Evolutionary conservation across 2,113 vertebrate genomes (phyloP), one percentile per base, ranked within the genome.

Genomic region (Ammodytes marinus): DNA sequence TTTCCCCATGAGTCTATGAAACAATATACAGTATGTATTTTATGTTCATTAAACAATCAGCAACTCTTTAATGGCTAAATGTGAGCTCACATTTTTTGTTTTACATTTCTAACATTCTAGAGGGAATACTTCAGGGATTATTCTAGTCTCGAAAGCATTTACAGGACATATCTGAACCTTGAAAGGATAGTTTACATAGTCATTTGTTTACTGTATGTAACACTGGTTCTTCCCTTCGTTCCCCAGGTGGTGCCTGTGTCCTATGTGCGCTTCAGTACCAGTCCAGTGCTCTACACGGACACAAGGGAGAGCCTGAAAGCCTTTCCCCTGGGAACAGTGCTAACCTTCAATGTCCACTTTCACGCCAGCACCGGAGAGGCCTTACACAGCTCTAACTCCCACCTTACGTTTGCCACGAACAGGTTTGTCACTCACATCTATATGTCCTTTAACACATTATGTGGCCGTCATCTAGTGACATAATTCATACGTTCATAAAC

Each of bases 221-320:
- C 61, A 60, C 17, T 58, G 47, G 12, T 68, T 60, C 46, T 54
- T 52, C 13, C 10, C 12, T 58, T 59, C 3, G 6, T 80, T 86
- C 58, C 54, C 76, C 68, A 99, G 98, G 98, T 99, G 63, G 93
- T 95, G n/a, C 97, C 97, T 8, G 94, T 99, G 66, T 97, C 97
- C 0, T 99, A 99, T 66, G 85, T 99, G 54, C 95, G 96, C 78
- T 91, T 98, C 80, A 97, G 96, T 69, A 96, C 95, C 88, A 95
- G 93, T 79, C 97, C 97, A 0, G n/a, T 91, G 11, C 90, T 98
- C 52, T 86, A 96, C 76, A 96, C 91, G 0, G 84, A 90, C 42
- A 94, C 80, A 86, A 90, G 86, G 69, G 96, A 97, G 69, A 72
- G 81, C 0, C 85, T 96, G 69, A 58, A 81, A 1, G 95, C 96